phyloP scores from a whole-genome alignment of 1,140 invertebrate species.

The Hylyphantes graminicola region DNA sequence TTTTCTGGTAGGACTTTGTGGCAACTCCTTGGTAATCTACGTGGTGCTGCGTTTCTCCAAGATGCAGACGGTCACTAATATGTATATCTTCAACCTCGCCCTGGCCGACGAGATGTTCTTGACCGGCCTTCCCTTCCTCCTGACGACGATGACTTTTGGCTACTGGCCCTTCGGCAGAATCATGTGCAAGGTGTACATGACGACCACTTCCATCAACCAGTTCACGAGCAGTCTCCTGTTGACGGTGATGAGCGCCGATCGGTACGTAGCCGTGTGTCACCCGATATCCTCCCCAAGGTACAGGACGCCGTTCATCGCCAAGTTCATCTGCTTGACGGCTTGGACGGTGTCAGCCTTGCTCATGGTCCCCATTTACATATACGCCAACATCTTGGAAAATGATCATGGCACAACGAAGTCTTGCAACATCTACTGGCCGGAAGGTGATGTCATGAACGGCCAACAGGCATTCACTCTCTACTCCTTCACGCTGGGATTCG shows the following conservation, averaged over 20 bases:
- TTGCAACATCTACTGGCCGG: conserved; percentile 88
- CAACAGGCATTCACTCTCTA: conserved; percentile 87
- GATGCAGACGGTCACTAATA: conserved; percentile 97
- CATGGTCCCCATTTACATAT: conserved; percentile 92
- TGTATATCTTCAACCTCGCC: conserved; percentile 95
- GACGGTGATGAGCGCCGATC: conserved; percentile 94
- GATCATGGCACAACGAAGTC: conserved; percentile 66
- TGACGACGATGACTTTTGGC: conserved; percentile 84
- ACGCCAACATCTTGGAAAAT: conserved; percentile 78
- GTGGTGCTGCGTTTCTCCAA: conserved; percentile 92
- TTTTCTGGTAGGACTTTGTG: conserved; percentile 87
- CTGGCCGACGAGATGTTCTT: conserved; percentile 96
- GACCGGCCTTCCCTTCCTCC: conserved; percentile 91
- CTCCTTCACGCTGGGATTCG: conserved; percentile 91
- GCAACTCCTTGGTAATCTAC: conserved; percentile 95
- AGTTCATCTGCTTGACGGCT: conserved; percentile 82
- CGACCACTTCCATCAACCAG: conserved; percentile 93
- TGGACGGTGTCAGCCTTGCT: conserved; percentile 85
- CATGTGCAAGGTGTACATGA: conserved; percentile 94
- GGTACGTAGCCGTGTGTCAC: conserved; percentile 96
- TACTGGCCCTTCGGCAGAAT: conserved; percentile 92
- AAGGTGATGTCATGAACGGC: conserved; percentile 70
- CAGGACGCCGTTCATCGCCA: conserved; percentile 87
- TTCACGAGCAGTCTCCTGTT: conserved; percentile 94
- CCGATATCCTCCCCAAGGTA: conserved; percentile 88